These are phyloP conservation scores for Chrysotoxum bicinctum DNA, from an alignment of 2,888 invertebrate genomes.

Conservation along the genomic window DNA sequence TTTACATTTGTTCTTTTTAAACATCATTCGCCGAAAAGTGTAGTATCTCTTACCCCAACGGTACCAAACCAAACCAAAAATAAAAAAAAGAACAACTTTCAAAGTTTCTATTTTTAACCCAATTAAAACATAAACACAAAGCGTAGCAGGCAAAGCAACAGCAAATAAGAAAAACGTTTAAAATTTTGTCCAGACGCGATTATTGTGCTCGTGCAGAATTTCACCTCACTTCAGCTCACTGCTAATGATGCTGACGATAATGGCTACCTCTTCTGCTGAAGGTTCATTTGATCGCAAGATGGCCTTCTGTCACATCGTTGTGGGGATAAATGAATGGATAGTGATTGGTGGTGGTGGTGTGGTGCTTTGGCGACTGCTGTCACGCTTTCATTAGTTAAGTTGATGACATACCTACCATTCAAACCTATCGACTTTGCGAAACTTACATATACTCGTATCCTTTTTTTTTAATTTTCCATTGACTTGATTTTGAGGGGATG, in stretches of 20 bases:
- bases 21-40: constrained; percentile 67
- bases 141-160: constrained; percentile 28
- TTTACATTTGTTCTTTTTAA: constrained; percentile 62
- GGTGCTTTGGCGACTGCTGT: constrained; percentile 43
- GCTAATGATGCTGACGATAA: constrained; percentile 30
- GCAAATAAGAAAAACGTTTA: constrained; percentile 8
- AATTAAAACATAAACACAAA: constrained; percentile 68
- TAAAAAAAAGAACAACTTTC: constrained; percentile 50
- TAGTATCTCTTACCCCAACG: constrained; percentile 25
- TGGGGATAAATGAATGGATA: constrained; percentile 32
- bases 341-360: not conserved
- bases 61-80: not conserved
- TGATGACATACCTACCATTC: constrained; percentile 29
- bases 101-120: constrained; percentile 72
- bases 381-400: constrained; percentile 59
- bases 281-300: constrained; percentile 22
- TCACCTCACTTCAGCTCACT: constrained; percentile 34
- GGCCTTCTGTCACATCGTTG: constrained; percentile 1
- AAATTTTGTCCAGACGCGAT: constrained; percentile 58
- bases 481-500: constrained; percentile 36
- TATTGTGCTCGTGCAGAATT: constrained; percentile 47
- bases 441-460: constrained; percentile 23
- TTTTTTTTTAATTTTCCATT: constrained; percentile 29
- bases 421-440: not conserved
- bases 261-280: constrained; percentile 38